Base-by-base conservation (phyloP, 1,140 invertebrate species). In the Tetragnatha versicolor region DNA sequence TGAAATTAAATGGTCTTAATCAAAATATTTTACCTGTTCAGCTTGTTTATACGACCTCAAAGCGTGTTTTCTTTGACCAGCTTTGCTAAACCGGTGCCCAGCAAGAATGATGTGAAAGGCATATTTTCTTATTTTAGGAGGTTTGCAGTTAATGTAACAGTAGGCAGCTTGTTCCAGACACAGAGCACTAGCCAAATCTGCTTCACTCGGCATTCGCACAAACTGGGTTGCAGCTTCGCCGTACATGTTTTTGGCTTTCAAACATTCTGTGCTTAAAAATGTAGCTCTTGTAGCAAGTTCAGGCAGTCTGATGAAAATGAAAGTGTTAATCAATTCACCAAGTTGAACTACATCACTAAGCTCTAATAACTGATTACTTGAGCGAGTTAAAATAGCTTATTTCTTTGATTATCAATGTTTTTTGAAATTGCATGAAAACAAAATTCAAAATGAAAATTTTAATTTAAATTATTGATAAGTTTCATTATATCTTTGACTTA, bases 81-180 rank as follows among this genome's bases (percentile, higher is more conserved):
- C 93, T 86, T 98, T 97, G 3, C 93, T 88, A 82, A 87, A 98
- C 72, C 96, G 88, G 86, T 98, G 94, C 3, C 97, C 97, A 58
- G 97, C 94, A 17, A 99, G 87, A 22, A 98, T 95, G 88, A 96
- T 93, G 84, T 98, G 95, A 85, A 98, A 98, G n/a, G 96, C 94
- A 86, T 97, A 98, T 86, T 98, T 98, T 55, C 97, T 88, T 78
- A 93, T 90, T 91, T 95, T 93, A 17, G 90, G 89, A 2, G 90
- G 89, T 49, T 91, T 90, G 2, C 88, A 90, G 68, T 88, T 86
- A 29, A 98, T 88, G 84, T 96, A 98, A 84, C 95, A 97, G 84
- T 97, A 93, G 0, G 96, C 92, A 0, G 97, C 96, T 87, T 98
- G 97, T 87, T 99, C 97, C 17, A 99, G 86, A 60, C 98, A 87